Percentiles rank a stretch among this genome's conserved stretches.
These are phyloP conservation scores for Drosophila mauritiana DNA, from an alignment of 1,140 invertebrate genomes.

Conservation along the genomic window DNA sequence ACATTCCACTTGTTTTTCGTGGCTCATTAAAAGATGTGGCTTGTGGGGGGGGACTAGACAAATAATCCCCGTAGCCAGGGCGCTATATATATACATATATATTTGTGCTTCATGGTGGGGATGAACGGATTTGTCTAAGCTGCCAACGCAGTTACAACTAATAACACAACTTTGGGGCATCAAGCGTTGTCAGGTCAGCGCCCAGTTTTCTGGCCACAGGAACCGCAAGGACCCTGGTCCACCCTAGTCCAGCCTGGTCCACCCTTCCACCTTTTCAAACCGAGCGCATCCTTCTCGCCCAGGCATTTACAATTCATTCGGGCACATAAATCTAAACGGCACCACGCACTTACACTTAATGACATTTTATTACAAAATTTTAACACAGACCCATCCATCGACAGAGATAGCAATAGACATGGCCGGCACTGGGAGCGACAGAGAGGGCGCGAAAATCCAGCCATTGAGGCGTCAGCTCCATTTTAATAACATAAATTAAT, in stretches of 20 bases:
- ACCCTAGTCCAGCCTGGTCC: background rate
- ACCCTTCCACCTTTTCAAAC: background rate
- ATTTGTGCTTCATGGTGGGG: background rate
- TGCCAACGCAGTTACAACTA: constrained; percentile 54
- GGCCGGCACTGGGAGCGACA: background rate
- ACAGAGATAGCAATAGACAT: constrained; percentile 14
- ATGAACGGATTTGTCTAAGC: constrained; percentile 50
- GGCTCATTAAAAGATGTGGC: constrained; percentile 18
- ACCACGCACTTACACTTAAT: constrained; percentile 64
- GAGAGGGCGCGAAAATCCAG: background rate
- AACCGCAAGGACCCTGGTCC: constrained; percentile 30
- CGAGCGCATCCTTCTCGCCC: background rate
- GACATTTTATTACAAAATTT: constrained; percentile 74
- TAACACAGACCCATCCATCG: constrained; percentile 13
- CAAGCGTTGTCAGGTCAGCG: constrained; percentile 28
- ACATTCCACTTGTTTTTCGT: constrained; percentile 17
- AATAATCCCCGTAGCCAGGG: constrained; percentile 22
- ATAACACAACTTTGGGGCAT: constrained; percentile 60
- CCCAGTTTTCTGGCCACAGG: constrained; percentile 22
- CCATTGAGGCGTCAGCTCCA: constrained; percentile 18
- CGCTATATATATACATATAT: background rate
- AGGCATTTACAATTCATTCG: constrained; percentile 39
- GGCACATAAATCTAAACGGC: constrained; percentile 65
- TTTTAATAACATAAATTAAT: constrained; percentile 67
- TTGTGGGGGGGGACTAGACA: background rate